A percentile compares a stretch with the other conserved stretches of the same genome.
Evolutionary conservation across 92 coral and sea anemone species (phyloP).

Genomic region (Zoanthus sociatus): DNA sequence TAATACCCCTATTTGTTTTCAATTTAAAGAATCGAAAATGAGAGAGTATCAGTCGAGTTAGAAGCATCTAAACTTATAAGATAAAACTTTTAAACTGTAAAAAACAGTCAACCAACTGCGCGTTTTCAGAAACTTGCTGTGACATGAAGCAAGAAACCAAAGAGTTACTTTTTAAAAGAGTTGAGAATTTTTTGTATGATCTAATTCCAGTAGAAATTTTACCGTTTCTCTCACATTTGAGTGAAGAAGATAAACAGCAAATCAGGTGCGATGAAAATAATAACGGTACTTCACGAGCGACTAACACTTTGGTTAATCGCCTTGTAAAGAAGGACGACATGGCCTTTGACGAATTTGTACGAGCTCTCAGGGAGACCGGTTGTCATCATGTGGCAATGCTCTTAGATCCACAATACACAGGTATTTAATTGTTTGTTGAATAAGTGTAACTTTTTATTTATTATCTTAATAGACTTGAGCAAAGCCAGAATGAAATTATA

Average conservation of each 20-base stretch:
- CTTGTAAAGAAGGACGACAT: constrained; percentile 58
- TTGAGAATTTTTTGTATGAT: constrained; percentile 65
- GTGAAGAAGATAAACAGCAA: constrained; percentile 58
- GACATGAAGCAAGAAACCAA: constrained; percentile 58
- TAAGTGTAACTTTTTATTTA: too few species aligned
- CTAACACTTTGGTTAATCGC: constrained; percentile 70
- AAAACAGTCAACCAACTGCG: too few species aligned
- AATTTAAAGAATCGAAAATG: too few species aligned
- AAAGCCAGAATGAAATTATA: too few species aligned
- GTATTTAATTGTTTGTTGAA: not conserved
- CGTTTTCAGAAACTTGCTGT: too few species aligned
- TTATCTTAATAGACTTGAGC: too few species aligned
- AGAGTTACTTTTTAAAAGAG: constrained; percentile 54
- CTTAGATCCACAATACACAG: constrained; percentile 72
- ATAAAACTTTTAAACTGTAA: too few species aligned
- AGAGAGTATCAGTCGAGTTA: too few species aligned
- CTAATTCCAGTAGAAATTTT: constrained; percentile 70
- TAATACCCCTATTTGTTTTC: too few species aligned
- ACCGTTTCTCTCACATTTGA: constrained; percentile 60
- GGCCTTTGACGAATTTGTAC: constrained; percentile 75
- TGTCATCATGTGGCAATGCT: constrained; percentile 82
- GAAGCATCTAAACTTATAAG: too few species aligned
- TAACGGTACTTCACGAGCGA: constrained; percentile 73
- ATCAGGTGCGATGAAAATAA: constrained; percentile 53
- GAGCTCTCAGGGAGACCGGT: constrained; percentile 85